A percentile compares a stretch with the other conserved stretches of the same genome.
These are phyloP conservation scores for Atrina japonica DNA, from an alignment of 2,888 invertebrate genomes.

Conservation along the genomic window DNA sequence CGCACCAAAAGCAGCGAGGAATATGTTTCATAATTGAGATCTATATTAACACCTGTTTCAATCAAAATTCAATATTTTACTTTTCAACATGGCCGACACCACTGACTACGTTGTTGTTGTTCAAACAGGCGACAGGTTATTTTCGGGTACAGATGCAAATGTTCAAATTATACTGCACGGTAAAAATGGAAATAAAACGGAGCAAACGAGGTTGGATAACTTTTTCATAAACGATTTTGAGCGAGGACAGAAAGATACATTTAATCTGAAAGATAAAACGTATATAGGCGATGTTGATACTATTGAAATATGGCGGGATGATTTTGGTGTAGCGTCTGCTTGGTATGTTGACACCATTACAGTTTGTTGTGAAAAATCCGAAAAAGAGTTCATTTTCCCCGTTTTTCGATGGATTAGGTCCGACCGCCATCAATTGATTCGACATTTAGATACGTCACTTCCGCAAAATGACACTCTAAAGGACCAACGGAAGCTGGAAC, in stretches of 20 bases:
- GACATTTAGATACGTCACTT: slow-evolving; percentile 78
- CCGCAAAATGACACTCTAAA: slow-evolving; percentile 79
- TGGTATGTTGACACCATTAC: slow-evolving; percentile 32
- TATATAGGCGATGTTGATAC: slow-evolving; percentile 55
- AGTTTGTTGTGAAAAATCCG: not conserved
- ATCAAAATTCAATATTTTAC: no score
- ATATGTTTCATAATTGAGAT: no score
- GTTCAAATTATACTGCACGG: slow-evolving; percentile 80
- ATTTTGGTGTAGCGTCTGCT: slow-evolving; percentile 69
- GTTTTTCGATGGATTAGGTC: slow-evolving; percentile 60
- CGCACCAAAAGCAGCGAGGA: no score
- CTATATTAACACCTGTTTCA: no score
- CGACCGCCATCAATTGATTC: slow-evolving; percentile 60
- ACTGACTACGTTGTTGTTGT: slow-evolving; percentile 74
- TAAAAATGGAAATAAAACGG: slow-evolving; percentile 73
- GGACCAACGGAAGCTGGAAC: slow-evolving; percentile 78
- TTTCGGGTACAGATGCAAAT: slow-evolving; percentile 81
- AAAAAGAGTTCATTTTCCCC: slow-evolving; percentile 6
- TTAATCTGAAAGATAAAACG: slow-evolving; percentile 58
- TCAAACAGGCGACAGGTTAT: slow-evolving; percentile 81
- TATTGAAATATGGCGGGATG: slow-evolving; percentile 80
- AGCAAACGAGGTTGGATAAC: slow-evolving; percentile 76
- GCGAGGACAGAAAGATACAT: slow-evolving; percentile 66
- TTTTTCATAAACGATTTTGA: slow-evolving; percentile 77
- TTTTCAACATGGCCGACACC: not conserved